Base-by-base conservation (phyloP, 2,113 vertebrate species). In the Zootoca vivipara region DNA sequence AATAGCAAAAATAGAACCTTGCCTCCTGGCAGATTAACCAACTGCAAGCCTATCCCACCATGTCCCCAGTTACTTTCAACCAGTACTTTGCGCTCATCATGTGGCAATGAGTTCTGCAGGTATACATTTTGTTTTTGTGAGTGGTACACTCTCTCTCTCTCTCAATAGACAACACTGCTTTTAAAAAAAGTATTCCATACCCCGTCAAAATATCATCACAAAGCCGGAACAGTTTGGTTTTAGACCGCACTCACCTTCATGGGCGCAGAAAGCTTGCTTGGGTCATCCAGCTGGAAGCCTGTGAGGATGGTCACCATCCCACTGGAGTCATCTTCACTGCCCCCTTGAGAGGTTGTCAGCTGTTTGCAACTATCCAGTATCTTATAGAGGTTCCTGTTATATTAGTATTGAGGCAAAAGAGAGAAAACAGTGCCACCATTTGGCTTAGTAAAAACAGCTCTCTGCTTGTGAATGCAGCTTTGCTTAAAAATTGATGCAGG, bases 291-390 rank as follows among this genome's bases (percentile, higher is more conserved):
- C 1, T 96, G 95, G 28, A 98, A 97, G 85, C 98, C 98, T 0
- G 98, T 99, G 8, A 99, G 94, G 90, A 99, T 98, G 93, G 99
- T 99, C 93, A 99, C 99, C 99, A 99, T 99, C 26, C 99, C 98
- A 0, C 97, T 97, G 0, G 98, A 98, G 91, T 99, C 99, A 0
- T 99, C 99, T 28, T 99, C 99, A 1, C 98, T 98, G 0, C 95
- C 96, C n/a, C 97, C 98, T 90, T 99, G 99, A 85, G 98, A 97
- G 89, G 99, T 95, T 0, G 98, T 99, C 87, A 99, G 92, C 86
- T 99, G 99, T 42, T 98, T 98, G 93, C 99, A 99, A 89, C 98
- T 99, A 96, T 99, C 99, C 96, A 99, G 96, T 88, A 99, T 99
- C 94, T 99, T 99, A 91, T 98, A 98, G 82, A 99, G 97, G 18